A percentile compares a stretch with the other conserved stretches of the same genome.
These are phyloP conservation scores for Hypothenemus hampei DNA, from an alignment of 1,140 invertebrate genomes.

Conservation along the genomic window DNA sequence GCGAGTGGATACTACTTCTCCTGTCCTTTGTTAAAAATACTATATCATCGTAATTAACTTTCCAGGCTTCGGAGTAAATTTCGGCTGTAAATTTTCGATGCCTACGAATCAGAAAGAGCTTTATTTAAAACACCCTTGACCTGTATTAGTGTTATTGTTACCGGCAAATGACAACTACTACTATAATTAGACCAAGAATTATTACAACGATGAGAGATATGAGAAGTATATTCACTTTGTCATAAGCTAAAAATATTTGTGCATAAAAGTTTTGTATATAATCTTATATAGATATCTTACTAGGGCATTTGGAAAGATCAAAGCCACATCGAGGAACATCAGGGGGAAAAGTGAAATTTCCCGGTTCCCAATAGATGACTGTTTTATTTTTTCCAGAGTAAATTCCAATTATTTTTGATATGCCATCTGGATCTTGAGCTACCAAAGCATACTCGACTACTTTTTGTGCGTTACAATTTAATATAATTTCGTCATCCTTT, in stretches of 20 bases:
- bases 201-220: conserved; percentile 30
- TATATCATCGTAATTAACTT: conserved; percentile 80
- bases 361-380: conserved; percentile 31
- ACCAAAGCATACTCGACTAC: conserved; percentile 35
- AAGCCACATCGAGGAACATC: conserved; percentile 90
- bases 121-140: no score
- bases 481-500: conserved; percentile 21
- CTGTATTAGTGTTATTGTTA: no score
- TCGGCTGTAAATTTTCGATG: conserved; percentile 90
- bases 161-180: conserved; percentile 32
- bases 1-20: conserved; percentile 35
- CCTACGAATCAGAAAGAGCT: no score
- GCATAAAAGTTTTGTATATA: no score
- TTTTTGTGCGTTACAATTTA: conserved; percentile 42
- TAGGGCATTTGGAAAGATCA: conserved; percentile 81
- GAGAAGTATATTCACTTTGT: conserved; percentile 29
- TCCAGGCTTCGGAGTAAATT: conserved; percentile 94
- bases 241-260: conserved; percentile 28
- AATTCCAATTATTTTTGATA: conserved; percentile 37
- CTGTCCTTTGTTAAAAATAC: conserved; percentile 45
- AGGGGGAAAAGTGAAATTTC: conserved; percentile 67
- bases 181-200: conserved; percentile 26
- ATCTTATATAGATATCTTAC: conserved; percentile 50
- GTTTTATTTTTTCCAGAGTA: conserved; percentile 32
- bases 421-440: conserved; percentile 29